These are phyloP conservation scores for Rafetus swinhoei DNA, from an alignment of 2,113 vertebrate species.

Conservation along the genomic window DNA sequence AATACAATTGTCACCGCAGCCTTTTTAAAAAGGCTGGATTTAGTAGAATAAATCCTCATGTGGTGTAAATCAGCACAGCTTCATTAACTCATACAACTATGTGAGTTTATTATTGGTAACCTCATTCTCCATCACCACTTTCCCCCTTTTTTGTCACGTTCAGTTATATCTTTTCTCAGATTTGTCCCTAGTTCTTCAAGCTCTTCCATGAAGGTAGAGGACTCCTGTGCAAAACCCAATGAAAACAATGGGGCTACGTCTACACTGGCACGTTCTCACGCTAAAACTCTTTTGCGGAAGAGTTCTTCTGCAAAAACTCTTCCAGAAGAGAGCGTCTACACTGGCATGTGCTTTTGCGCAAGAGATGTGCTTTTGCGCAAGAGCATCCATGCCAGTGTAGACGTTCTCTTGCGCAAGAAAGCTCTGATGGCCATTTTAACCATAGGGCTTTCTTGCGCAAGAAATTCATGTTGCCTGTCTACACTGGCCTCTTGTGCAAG, in stretches of 20 bases:
- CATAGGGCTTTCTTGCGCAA: too few relatives aligned
- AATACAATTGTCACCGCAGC: not conserved
- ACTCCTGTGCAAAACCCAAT: not conserved
- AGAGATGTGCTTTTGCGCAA: too few relatives aligned
- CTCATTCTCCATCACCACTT: not conserved
- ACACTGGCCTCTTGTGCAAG: too few relatives aligned
- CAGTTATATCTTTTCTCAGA: not conserved
- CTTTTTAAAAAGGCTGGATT: not conserved
- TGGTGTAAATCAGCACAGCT: not conserved
- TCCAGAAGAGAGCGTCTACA: too few relatives aligned
- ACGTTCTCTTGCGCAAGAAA: too few relatives aligned
- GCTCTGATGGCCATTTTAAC: too few relatives aligned
- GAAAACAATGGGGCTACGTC: not conserved
- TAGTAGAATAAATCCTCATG: not conserved
- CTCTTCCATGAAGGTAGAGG: accelerated
- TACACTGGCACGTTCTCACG: too few relatives aligned
- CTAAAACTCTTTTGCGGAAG: too few relatives aligned
- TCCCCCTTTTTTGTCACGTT: not conserved
- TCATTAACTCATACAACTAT: not conserved
- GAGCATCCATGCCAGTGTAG: too few relatives aligned
- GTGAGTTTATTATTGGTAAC: not conserved
- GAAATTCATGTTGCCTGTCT: too few relatives aligned
- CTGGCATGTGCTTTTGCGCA: too few relatives aligned
- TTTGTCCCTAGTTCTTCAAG: accelerated
- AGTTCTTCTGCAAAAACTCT: too few relatives aligned